Evolutionary conservation across 1,140 invertebrate genomes (phyloP), one percentile per base, ranked within the genome.

Genomic region (Cherax destructor): DNA sequence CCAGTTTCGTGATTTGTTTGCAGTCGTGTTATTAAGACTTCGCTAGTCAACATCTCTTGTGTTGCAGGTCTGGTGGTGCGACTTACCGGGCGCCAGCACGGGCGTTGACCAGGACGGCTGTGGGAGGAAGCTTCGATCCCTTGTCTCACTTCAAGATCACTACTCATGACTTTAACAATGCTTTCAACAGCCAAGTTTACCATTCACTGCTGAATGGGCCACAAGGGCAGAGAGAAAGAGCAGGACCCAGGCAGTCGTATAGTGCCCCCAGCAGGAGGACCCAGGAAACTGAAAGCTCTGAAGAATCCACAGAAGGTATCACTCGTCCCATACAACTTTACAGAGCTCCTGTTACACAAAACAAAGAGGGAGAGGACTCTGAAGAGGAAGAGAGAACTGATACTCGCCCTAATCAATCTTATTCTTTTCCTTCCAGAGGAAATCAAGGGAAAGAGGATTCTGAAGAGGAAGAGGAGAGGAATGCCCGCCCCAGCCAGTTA

Each of bases 61-160:
- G 6, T 61, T 30, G 9, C 52, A 61, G 50, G n/a, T 30, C 52
- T n/a, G 80, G 41, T 61, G 52, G 13, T 9, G 24, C n/a, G 0
- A 78, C 76, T 5, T 50, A 41, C 30, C 76, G 11, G 13, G 6
- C 30, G 13, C 24, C 76, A 30, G 6, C 76, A 41, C 6, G 9
- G n/a, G 2, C 24, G 13, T 47, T 24, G 76, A 78, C n/a, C 30
- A 41, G 13, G n/a, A 78, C 7, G n/a, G 7, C 24, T 5, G 49
- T 7, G 24, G 13, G 9, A 78, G 13, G 52, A 50, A 24, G 13
- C n/a, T 83, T 83, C 81, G 81, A 83, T 16, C 81, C 81, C 7
- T 49, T 83, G 30, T 69, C 59, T 61, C 81, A 83, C 56, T 83
- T 83, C 56, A 65, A 18, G 81, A 83, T 83, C 61, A 69, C 30